phyloP scores from a whole-genome alignment of 2,797 vertebrate genomes.

The Sciurus vulgaris region DNA sequence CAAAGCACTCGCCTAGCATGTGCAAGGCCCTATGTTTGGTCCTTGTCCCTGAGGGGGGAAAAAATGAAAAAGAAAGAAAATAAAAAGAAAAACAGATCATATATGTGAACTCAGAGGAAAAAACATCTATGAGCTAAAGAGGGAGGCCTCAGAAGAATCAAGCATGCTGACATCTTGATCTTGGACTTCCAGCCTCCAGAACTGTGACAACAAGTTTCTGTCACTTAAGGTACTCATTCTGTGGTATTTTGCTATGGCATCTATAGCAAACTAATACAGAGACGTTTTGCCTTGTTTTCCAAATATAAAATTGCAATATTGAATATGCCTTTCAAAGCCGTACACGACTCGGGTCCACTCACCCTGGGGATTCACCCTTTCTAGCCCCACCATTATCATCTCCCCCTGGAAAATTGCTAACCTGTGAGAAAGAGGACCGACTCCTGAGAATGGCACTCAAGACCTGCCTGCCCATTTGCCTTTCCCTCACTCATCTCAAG shows the following conservation, averaged over 20 bases:
- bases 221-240: not conserved
- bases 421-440: not conserved
- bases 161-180: not conserved
- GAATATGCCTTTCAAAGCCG: constrained; percentile 37
- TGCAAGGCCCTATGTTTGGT: too few relatives aligned
- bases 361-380: not conserved
- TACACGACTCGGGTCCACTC: not conserved
- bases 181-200: not conserved
- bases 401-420: not conserved
- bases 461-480: not conserved
- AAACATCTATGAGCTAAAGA: too few relatives aligned
- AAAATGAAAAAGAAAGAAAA: too few relatives aligned
- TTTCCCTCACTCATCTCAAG: not conserved
- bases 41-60: too few relatives aligned
- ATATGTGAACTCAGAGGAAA: too few relatives aligned
- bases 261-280: not conserved
- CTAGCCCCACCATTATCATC: not conserved
- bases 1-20: too few relatives aligned
- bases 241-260: not conserved
- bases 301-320: constrained; percentile 13
- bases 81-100: too few relatives aligned
- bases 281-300: constrained; percentile 47
- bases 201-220: constrained; percentile 10
- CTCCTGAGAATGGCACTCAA: not conserved
- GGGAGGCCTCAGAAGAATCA: too few relatives aligned